Evolutionary conservation across 2,113 vertebrate species (phyloP).

Genomic region (Gadus chalcogrammus): DNA sequence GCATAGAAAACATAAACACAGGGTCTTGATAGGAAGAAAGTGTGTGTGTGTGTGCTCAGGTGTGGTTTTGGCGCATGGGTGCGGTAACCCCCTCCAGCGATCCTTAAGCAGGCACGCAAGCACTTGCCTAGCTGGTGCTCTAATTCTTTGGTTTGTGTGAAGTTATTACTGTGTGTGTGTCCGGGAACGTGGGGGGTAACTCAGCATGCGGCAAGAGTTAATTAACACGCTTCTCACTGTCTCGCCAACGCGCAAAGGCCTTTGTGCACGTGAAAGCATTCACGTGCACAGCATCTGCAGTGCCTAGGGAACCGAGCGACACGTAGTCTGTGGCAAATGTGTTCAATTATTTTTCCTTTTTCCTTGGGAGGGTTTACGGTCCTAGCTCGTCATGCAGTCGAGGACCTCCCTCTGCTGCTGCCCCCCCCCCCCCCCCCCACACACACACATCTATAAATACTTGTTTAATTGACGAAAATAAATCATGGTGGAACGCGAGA

Average conservation of each 20-base stretch:
- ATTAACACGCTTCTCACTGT: constrained; percentile 67
- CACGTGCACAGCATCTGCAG: constrained; percentile 23
- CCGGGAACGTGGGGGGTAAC: constrained; percentile 50
- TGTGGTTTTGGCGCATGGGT: constrained; percentile 4
- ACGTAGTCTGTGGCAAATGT: constrained; percentile 67
- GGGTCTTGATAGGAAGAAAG: constrained; percentile 15
- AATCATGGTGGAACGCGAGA: constrained; percentile 22
- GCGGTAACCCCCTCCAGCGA: constrained; percentile 26
- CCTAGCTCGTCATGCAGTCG: constrained; percentile 22
- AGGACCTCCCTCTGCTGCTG: constrained; percentile 21
- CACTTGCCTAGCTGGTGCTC: constrained; percentile 31
- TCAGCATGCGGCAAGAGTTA: constrained; percentile 66
- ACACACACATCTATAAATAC: constrained; percentile 44
- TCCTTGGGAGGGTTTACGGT: constrained; percentile 38
- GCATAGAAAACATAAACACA: constrained; percentile 49
- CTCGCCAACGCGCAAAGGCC: constrained; percentile 50
- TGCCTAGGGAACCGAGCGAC: constrained; percentile 59
- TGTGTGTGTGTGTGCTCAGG: constrained; percentile 3
- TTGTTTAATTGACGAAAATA: constrained; percentile 51
- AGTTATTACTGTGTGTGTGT: constrained; percentile 36
- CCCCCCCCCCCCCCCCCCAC: constrained; percentile 11
- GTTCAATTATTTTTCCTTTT: constrained; percentile 66
- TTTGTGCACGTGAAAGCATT: constrained; percentile 14
- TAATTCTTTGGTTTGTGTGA: constrained; percentile 30
- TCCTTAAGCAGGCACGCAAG: constrained; percentile 14